Conservation (phyloP, 2,797 vertebrate species). For the Lithobates pipiens region DNA sequence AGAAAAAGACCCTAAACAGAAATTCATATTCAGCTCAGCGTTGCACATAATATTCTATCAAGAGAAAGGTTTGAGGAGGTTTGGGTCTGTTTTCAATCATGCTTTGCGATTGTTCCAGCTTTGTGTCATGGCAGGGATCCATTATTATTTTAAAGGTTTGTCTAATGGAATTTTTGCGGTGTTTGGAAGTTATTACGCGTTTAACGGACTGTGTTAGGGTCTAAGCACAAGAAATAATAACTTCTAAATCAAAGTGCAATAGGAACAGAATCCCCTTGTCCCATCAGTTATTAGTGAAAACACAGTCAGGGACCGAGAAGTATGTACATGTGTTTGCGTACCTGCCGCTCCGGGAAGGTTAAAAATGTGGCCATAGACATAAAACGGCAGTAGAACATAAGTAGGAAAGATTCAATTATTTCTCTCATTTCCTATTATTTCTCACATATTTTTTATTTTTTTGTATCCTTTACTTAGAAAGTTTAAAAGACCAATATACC, state of each 20-base stretch:
- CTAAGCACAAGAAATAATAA: conserved; percentile 18
- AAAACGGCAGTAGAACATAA: no score
- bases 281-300: background rate
- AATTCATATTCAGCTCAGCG: conserved; percentile 40
- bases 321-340: no score
- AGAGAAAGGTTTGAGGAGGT: conserved; percentile 58
- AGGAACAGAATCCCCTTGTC: conserved; percentile 1
- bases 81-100: conserved; percentile 73
- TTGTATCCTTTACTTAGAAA: no score
- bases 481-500: no score
- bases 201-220: conserved; percentile 17
- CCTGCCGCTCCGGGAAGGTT: no score
- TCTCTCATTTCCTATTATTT: no score
- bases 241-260: background rate
- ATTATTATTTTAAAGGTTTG: conserved; percentile 50
- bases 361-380: no score
- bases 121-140: conserved; percentile 40
- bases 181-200: conserved; percentile 52
- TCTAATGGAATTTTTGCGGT: conserved; percentile 55
- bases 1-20: conserved; percentile 46
- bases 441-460: no score
- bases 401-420: no score
- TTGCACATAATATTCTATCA: conserved; percentile 27
- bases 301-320: background rate
- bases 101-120: conserved; percentile 62